Conservation (phyloP, 2,888 invertebrate species). For the Synergus umbraculus region DNA sequence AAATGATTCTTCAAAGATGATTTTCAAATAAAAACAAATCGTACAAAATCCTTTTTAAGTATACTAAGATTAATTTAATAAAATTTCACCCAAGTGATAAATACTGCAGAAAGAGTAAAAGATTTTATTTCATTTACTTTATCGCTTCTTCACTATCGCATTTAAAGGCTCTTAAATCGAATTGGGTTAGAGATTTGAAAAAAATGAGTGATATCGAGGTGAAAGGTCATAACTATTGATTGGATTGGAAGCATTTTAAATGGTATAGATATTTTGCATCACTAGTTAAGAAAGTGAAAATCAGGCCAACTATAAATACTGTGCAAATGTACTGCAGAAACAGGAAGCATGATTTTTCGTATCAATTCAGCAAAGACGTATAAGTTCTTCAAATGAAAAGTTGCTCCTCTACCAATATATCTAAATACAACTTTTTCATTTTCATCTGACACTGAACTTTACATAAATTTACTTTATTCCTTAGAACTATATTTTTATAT, state of each 20-base stretch:
- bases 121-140: neutral
- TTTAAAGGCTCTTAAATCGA: neutral
- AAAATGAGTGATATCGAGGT: constrained; percentile 19
- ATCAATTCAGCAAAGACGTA: constrained; percentile 28
- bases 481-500: too few relatives aligned
- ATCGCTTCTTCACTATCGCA: neutral
- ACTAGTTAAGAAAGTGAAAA: constrained; percentile 40
- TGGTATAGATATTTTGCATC: constrained; percentile 32
- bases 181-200: constrained; percentile 14
- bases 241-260: constrained; percentile 22
- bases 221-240: constrained; percentile 27
- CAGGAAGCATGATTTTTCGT: constrained; percentile 28
- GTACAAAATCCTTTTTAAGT: neutral
- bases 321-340: constrained; percentile 7
- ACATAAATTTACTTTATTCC: too few relatives aligned
- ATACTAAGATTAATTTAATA: neutral
- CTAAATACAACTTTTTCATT: constrained; percentile 15
- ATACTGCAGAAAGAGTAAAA: neutral
- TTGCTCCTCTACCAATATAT: constrained; percentile 1
- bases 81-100: neutral
- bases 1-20: too few relatives aligned
- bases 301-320: constrained; percentile 39
- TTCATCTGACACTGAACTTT: neutral
- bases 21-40: too few relatives aligned
- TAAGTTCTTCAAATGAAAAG: constrained; percentile 23